Evolutionary conservation across 1,140 invertebrate genomes (phyloP), one percentile per base, ranked within the genome.

Genomic region (Caerostris darwini): DNA sequence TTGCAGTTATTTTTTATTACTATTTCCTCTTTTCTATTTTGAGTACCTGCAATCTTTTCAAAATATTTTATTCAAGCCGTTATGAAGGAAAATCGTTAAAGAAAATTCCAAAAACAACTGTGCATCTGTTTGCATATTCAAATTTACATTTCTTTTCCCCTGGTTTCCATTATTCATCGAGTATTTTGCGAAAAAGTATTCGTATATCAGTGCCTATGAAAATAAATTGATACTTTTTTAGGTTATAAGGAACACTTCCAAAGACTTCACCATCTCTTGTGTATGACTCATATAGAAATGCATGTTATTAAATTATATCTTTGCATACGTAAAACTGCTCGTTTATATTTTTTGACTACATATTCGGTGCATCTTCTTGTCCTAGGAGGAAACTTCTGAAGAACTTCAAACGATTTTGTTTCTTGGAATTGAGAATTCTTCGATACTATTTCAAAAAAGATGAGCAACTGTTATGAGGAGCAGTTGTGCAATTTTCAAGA

Each of bases 221-320:
- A 67, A 67, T n/a, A 67, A 67, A 67, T 67, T 67, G 61, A 17
- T 67, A 67, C 61, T 67, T 67, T 67, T 17, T 67, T 67, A 67
- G 61, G 14, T 67, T 67, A 14, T 67, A 8, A n/a, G n/a, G 17
- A 17, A 14, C 14, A 67, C 14, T 17, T 67, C 12, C n/a, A 17
- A 67, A 67, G 12, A 67, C 12, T 67, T n/a, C 61, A 67, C 17
- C 61, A 34, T 67, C 61, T 0, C 14, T 14, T 67, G 61, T 17
- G n/a, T 67, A 67, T 67, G 17, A 14, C 61, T 17, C 5, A 14
- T 67, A 6, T 67, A 67, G 61, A 4, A 67, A 8, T n/a, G 17
- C 14, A 67, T 5, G 61, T 67, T 67, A 67, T 67, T 67, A 67
- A 67, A 67, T 67, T 17, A 67, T 67, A 67, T 67, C n/a, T 67